These are phyloP conservation scores for Oopsacas minuta DNA, from an alignment of 37 sponge, comb jelly and placozoan species.

Conservation along the genomic window DNA sequence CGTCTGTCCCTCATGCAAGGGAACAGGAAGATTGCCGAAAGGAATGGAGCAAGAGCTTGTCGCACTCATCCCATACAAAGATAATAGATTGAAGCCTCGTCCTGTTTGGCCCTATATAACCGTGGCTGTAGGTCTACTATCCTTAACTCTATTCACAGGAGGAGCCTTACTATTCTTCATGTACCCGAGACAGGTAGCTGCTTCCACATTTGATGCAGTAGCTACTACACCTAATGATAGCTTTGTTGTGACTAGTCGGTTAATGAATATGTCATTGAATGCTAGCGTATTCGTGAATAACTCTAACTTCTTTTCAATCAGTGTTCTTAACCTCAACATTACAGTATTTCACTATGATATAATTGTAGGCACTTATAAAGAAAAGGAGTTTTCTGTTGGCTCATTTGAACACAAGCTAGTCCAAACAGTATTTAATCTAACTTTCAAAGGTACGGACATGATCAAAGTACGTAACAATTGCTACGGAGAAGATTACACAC, in stretches of 20 bases:
- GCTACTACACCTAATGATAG: not conserved
- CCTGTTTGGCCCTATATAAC: slow-evolving; percentile 22
- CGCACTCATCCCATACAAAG: slow-evolving; percentile 60
- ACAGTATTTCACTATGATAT: not conserved
- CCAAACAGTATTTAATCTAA: not conserved
- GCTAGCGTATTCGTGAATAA: slow-evolving; percentile 26
- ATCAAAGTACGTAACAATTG: not conserved
- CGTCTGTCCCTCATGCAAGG: slow-evolving; percentile 46
- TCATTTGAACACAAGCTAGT: not conserved
- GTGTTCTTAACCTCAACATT: slow-evolving; percentile 25
- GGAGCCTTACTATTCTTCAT: slow-evolving; percentile 26
- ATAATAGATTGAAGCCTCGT: slow-evolving; percentile 51
- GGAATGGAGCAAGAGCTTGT: slow-evolving; percentile 54
- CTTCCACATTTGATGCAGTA: not conserved
- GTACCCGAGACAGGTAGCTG: slow-evolving; percentile 25
- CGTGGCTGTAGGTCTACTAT: not conserved
- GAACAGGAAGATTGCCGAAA: slow-evolving; percentile 41
- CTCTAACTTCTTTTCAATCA: slow-evolving; percentile 34
- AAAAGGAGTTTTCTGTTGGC: not conserved
- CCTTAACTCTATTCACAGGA: slow-evolving; percentile 17
- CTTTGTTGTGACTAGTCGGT: not conserved
- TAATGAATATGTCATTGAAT: not conserved
- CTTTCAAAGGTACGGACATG: not conserved
- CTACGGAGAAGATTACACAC: slow-evolving; percentile 16
- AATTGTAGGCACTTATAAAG: slow-evolving; percentile 20